Conservation (phyloP, 2,797 vertebrate genomes). For the Lophius americanus region DNA sequence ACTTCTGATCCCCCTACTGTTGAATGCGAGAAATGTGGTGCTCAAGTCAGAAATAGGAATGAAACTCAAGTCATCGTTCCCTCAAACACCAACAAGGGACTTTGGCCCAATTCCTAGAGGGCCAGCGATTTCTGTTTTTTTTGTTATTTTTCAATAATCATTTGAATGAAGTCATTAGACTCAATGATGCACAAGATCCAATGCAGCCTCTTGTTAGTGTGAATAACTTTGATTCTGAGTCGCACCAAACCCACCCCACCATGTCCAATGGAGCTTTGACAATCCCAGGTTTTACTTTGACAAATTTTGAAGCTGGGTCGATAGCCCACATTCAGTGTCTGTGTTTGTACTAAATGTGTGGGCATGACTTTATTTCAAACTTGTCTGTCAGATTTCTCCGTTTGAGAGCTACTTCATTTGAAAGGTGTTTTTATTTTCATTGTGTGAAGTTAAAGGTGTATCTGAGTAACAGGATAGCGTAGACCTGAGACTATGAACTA, state of each 20-base stretch:
- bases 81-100: conserved; percentile 52
- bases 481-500: conserved; percentile 32
- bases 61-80: conserved; percentile 63
- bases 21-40: conserved; percentile 74
- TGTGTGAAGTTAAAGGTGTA: neutral
- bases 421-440: neutral
- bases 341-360: conserved; percentile 27
- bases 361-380: conserved; percentile 35
- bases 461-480: conserved; percentile 26
- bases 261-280: conserved; percentile 65
- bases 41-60: conserved; percentile 79
- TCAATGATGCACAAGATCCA: conserved; percentile 59
- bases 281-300: conserved; percentile 67
- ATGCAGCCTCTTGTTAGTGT: conserved; percentile 57
- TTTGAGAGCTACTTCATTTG: conserved; percentile 26
- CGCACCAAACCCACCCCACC: conserved; percentile 1
- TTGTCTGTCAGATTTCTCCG: conserved; percentile 18
- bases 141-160: conserved; percentile 72
- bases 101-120: conserved; percentile 73
- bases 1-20: conserved; percentile 49
- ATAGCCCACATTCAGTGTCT: conserved; percentile 35
- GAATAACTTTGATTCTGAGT: conserved; percentile 53
- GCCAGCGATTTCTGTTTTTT: conserved; percentile 67
- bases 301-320: conserved; percentile 38
- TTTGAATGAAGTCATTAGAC: conserved; percentile 69